Evolutionary conservation across 2,113 vertebrate genomes (phyloP).

Genomic region (Potamarius usumacintae): DNA sequence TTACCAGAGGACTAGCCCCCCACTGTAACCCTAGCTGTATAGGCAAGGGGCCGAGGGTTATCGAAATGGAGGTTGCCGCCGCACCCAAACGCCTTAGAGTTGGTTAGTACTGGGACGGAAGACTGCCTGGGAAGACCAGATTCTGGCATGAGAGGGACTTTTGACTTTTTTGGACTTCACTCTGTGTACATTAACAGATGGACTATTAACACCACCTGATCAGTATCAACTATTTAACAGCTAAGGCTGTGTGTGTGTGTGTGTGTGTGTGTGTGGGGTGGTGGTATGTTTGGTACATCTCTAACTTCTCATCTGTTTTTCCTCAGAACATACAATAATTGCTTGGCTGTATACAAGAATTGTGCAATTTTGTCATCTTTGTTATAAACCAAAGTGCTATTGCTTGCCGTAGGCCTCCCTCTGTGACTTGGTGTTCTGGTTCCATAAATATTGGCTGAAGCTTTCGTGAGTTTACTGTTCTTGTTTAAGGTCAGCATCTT

Average conservation of each 20-base stretch:
- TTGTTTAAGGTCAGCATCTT: constrained; percentile 18
- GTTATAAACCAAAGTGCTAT: not conserved
- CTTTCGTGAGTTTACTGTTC: not conserved
- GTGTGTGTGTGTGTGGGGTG: not conserved
- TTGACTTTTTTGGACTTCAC: too few species aligned
- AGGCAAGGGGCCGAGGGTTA: too few species aligned
- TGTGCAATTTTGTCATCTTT: not conserved
- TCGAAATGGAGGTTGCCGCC: too few species aligned
- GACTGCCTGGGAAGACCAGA: too few species aligned
- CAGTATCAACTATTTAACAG: not conserved
- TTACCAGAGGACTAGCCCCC: too few species aligned
- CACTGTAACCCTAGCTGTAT: too few species aligned
- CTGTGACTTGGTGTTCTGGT: not conserved
- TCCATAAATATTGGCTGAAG: constrained; percentile 12
- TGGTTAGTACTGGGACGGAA: too few species aligned
- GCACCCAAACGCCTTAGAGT: too few species aligned
- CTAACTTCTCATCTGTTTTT: not conserved
- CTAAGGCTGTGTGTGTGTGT: too few species aligned
- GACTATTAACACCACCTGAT: not conserved
- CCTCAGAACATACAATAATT: not conserved
- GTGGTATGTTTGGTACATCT: not conserved
- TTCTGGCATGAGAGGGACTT: too few species aligned
- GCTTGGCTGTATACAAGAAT: not conserved
- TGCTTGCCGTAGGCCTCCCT: not conserved
- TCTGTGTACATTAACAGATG: not conserved